Evolutionary conservation across 2,797 vertebrate genomes (phyloP).

Genomic region (Ibycter americanus): DNA sequence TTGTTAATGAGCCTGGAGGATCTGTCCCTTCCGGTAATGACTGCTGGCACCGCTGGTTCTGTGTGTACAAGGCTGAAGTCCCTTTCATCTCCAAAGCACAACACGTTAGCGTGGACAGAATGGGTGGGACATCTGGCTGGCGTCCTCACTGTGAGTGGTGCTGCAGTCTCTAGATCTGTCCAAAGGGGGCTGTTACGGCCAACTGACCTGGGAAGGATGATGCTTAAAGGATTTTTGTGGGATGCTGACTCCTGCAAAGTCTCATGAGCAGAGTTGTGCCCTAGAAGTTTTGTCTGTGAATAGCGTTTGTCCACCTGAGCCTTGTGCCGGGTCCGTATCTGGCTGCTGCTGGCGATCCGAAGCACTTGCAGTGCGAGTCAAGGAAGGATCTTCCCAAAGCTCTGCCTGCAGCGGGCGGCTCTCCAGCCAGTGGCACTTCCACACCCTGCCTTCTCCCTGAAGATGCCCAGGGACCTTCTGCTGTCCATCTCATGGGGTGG

Average conservation of each 20-base stretch:
- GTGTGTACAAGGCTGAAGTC: background rate
- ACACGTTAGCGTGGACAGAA: fast-evolving
- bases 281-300: background rate
- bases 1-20: background rate
- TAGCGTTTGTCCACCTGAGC: background rate
- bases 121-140: background rate
- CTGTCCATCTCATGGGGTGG: fast-evolving
- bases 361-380: background rate
- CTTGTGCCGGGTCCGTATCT: background rate
- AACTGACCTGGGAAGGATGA: background rate
- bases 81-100: background rate
- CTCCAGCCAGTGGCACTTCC: background rate
- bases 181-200: fast-evolving
- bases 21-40: background rate
- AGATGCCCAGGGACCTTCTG: background rate
- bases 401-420: background rate
- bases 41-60: background rate
- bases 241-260: background rate
- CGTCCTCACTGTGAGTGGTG: fast-evolving
- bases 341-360: background rate
- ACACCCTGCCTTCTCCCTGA: background rate
- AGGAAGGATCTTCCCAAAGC: background rate
- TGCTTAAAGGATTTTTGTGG: background rate
- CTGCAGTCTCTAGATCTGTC: background rate
- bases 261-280: background rate